Evolutionary conservation across 2,113 vertebrate species (phyloP), one percentile per base, ranked within the genome.

Genomic region (Nycticryphes semicollaris): DNA sequence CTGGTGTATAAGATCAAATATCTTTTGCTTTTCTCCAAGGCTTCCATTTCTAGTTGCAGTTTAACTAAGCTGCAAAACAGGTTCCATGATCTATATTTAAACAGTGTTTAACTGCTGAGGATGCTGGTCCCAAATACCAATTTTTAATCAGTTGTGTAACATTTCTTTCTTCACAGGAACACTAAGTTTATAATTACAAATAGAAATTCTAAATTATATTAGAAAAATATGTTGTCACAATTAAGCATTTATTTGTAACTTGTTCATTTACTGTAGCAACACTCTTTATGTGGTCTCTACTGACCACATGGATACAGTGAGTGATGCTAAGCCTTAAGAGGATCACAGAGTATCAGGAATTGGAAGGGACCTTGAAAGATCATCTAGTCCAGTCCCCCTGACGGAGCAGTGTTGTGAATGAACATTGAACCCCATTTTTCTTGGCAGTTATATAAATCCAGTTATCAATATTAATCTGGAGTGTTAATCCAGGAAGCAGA

Each of bases 61-160:
- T 95, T 91, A 93, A 89, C 89, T 82, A 80, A 76, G 82, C 59
- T 74, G 82, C 8, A 45, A 28, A 96, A 83, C 92, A 87, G 82
- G 78, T 93, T 93, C 56, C 25, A 20, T 67, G n/a, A 63, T 85
- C 82, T 94, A 31, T 95, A 59, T 76, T 93, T 94, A 70, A 93
- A 60, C 57, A 81, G 3, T 73, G 48, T 87, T 95, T 89, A 93
- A 87, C 93, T 83, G 50, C 63, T 77, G 72, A 86, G n/a, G 41
- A 50, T 0, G 5, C 59, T 14, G 6, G 45, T 72, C 37, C 41
- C 59, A 87, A 79, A 54, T 89, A 69, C 57, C 16, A 10, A 37
- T 85, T 47, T 92, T 89, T 84, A 77, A 63, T n/a, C 63, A 54
- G 33, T 67, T 75, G 16, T 5, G 1, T 91, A 88, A 43, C 11